Percentiles rank a stretch among this genome's conserved stretches.
These are phyloP conservation scores for Nansenia antarctica DNA, from an alignment of 2,113 vertebrate species.

Conservation along the genomic window DNA sequence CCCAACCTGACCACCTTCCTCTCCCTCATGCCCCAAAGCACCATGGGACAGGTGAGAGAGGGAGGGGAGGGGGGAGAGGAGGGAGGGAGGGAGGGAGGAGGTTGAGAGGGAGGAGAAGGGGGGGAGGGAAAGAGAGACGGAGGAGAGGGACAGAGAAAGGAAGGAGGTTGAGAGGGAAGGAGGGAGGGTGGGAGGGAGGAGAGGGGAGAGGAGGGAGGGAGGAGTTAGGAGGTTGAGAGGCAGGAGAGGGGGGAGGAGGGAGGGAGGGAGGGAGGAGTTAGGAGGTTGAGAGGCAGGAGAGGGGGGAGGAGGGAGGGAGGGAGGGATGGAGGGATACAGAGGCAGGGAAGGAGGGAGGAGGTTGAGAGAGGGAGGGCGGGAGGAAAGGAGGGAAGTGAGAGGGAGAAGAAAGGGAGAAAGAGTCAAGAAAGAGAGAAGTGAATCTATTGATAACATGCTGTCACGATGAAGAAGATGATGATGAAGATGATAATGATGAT, in stretches of 20 bases:
- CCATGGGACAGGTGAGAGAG: constrained; percentile 50
- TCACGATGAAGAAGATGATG: too few species aligned
- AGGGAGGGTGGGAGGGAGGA: too few species aligned
- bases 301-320: neutral
- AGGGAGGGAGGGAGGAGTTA: constrained; percentile 5
- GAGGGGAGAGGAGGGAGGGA: too few species aligned
- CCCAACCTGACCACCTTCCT: constrained; percentile 69
- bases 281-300: neutral
- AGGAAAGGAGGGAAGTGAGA: too few species aligned
- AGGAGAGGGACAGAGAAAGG: neutral
- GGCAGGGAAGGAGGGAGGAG: neutral
- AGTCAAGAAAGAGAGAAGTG: too few species aligned
- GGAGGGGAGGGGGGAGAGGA: neutral
- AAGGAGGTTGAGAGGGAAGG: neutral
- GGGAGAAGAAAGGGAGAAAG: too few species aligned
- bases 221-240: too few species aligned
- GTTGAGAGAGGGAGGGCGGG: too few species aligned
- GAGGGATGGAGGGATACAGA: neutral
- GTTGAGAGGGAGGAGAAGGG: neutral
- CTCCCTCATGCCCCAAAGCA: constrained; percentile 58
- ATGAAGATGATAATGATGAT: neutral
- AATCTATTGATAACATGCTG: too few species aligned
- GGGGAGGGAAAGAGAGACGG: neutral
- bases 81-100: constrained; percentile 9
- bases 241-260: too few species aligned